Evolutionary conservation across 2,113 vertebrate genomes (phyloP).

Genomic region (Turdus rufiventris): DNA sequence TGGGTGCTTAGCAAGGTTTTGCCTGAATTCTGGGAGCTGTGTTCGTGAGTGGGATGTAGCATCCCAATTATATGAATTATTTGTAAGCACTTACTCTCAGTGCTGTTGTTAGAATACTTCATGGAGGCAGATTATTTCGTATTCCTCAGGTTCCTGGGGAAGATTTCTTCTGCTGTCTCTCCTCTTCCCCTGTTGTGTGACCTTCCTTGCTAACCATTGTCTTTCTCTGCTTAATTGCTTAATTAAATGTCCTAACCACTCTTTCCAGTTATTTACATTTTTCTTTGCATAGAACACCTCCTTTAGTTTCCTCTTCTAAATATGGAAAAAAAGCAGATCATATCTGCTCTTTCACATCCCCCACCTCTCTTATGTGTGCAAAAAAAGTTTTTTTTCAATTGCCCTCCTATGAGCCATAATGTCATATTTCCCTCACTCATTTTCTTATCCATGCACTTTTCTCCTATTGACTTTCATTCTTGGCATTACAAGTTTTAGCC

Average conservation of each 20-base stretch:
- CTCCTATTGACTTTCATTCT: neutral
- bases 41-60: neutral
- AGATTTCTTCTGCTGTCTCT: neutral
- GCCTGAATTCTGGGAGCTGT: neutral
- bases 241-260: neutral
- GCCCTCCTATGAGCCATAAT: neutral
- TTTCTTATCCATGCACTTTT: neutral
- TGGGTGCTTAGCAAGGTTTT: neutral
- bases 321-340: neutral
- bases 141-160: neutral
- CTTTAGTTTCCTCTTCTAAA: neutral
- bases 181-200: neutral
- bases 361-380: accelerated
- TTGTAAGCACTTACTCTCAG: neutral
- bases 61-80: neutral
- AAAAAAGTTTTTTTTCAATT: neutral
- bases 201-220: neutral
- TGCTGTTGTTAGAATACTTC: neutral
- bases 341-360: neutral
- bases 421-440: neutral
- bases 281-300: neutral
- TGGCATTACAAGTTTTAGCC: neutral
- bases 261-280: neutral
- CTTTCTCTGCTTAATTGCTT: neutral
- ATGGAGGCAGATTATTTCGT: neutral